These are phyloP conservation scores for Stictonetta naevosa DNA, from an alignment of 2,113 vertebrate species.

Conservation along the genomic window DNA sequence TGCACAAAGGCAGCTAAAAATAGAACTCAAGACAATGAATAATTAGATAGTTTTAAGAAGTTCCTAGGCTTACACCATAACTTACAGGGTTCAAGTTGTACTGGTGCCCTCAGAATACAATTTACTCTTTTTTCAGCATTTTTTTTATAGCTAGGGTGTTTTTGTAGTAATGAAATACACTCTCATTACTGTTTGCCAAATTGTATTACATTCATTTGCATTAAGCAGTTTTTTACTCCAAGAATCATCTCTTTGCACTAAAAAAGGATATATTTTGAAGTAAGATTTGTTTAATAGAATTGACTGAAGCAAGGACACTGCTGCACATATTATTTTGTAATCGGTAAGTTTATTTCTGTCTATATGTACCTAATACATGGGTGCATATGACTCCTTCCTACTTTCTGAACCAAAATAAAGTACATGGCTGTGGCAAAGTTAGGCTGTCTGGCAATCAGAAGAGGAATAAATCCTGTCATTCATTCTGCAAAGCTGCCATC, in stretches of 20 bases:
- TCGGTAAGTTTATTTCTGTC: background rate
- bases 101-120: background rate
- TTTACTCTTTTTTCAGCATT: background rate
- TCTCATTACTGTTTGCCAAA: background rate
- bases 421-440: background rate
- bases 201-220: background rate
- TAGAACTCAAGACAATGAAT: background rate
- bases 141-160: background rate
- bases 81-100: background rate
- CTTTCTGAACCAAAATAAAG: background rate
- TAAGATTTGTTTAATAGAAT: background rate
- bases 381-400: background rate
- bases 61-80: background rate
- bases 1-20: background rate
- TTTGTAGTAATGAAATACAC: background rate
- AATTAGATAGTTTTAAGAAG: background rate
- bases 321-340: background rate
- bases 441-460: background rate
- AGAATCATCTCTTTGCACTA: background rate
- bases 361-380: background rate
- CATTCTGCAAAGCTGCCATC: background rate
- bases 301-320: background rate
- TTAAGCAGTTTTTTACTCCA: background rate
- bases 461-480: background rate
- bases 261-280: background rate